Conservation (phyloP, 2,888 invertebrate genomes). For the Drosophila buzzatii region DNA sequence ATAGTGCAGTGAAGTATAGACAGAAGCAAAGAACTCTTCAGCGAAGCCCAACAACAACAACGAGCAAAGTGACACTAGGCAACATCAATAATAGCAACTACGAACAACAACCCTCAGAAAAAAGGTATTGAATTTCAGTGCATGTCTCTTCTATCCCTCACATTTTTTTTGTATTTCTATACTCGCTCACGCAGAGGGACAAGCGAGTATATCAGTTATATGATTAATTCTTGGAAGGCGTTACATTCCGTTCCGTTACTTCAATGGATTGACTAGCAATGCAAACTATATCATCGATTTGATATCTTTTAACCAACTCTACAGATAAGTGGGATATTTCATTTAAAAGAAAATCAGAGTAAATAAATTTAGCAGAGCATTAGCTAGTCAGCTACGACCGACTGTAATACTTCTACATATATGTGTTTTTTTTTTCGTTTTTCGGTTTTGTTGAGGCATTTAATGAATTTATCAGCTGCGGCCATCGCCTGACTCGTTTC, state of each 20-base stretch:
- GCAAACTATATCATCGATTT: too few species aligned
- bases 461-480: constrained; percentile 79
- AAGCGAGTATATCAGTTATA: neutral
- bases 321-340: too few species aligned
- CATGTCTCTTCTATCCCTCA: constrained; percentile 43
- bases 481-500: constrained; percentile 55
- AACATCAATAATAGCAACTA: constrained; percentile 63
- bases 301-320: neutral
- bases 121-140: constrained; percentile 67
- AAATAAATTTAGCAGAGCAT: neutral
- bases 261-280: neutral
- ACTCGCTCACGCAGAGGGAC: neutral
- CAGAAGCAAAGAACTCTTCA: constrained; percentile 18
- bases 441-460: constrained; percentile 51
- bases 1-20: neutral
- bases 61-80: constrained; percentile 65
- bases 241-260: too few species aligned
- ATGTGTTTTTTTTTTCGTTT: constrained; percentile 10
- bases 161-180: constrained; percentile 13
- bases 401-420: neutral
- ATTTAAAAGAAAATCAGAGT: too few species aligned
- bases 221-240: neutral
- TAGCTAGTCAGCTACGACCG: neutral
- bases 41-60: constrained; percentile 51
- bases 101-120: constrained; percentile 52